These are phyloP conservation scores for Ciconia stormi DNA, from an alignment of 2,113 vertebrate genomes.

Conservation along the genomic window DNA sequence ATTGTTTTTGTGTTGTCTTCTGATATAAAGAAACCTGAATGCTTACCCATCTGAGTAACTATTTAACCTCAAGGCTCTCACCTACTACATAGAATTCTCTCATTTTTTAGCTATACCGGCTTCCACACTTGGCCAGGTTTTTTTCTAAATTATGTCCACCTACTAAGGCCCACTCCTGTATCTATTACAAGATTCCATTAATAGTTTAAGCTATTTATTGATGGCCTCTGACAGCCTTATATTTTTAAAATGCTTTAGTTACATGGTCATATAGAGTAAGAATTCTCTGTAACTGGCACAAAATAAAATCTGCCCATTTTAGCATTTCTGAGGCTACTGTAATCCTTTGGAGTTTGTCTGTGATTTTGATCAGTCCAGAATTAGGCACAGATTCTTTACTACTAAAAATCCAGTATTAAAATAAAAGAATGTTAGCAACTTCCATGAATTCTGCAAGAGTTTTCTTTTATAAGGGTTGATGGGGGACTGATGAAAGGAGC, in stretches of 20 bases:
- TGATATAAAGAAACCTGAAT: not conserved
- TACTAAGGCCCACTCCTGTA: not conserved
- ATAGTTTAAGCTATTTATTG: not conserved
- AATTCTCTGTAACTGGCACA: not conserved
- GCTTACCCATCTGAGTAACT: not conserved
- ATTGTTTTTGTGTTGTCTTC: not conserved
- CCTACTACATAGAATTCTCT: not conserved
- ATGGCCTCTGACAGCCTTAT: not conserved
- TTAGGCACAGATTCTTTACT: not conserved
- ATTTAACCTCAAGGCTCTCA: not conserved
- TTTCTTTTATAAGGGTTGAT: not conserved
- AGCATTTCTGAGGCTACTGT: not conserved
- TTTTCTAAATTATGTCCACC: not conserved
- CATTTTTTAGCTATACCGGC: not conserved
- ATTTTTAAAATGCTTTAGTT: not conserved
- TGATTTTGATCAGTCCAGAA: not conserved
- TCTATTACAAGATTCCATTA: not conserved
- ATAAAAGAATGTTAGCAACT: not conserved
- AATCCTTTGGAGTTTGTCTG: not conserved
- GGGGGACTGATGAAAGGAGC: not conserved
- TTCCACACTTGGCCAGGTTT: not conserved
- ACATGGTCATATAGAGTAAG: not conserved
- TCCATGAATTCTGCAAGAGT: not conserved
- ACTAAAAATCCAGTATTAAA: not conserved
- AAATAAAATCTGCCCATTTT: not conserved